Percentiles rank a stretch among this genome's conserved stretches.
These are phyloP conservation scores for Parapristionchus giblindavisi DNA, from an alignment of 2,888 invertebrate species.

Conservation along the genomic window DNA sequence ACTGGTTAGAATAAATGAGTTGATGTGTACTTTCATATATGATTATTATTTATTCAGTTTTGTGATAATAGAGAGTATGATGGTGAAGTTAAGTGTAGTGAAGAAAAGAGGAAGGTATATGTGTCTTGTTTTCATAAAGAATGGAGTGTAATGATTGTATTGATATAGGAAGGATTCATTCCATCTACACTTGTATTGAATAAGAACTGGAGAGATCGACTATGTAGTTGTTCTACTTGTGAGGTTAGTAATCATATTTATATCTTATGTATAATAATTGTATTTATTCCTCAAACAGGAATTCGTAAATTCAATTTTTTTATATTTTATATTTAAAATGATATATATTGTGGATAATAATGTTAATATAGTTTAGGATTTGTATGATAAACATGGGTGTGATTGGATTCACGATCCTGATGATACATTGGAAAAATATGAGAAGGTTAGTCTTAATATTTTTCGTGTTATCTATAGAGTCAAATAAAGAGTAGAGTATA, in stretches of 20 bases:
- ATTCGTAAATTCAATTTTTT: too few species aligned
- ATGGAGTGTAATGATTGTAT: not conserved
- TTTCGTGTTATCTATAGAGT: too few species aligned
- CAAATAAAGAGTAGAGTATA: too few species aligned
- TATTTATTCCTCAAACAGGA: not conserved
- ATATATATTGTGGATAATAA: not conserved
- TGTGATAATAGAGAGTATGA: not conserved
- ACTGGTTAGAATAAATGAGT: too few species aligned
- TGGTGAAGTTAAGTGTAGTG: not conserved
- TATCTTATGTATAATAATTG: too few species aligned
- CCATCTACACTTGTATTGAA: not conserved
- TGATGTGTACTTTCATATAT: too few species aligned
- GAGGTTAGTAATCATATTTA: too few species aligned
- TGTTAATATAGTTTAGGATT: conserved; percentile 9
- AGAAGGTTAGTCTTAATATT: conserved; percentile 1
- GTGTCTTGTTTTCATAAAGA: not conserved
- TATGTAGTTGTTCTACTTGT: conserved; percentile 28
- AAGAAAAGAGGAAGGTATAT: conserved; percentile 19
- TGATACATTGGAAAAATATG: conserved; percentile 19
- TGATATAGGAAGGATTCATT: not conserved
- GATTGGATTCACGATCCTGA: conserved; percentile 37
- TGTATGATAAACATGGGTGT: conserved; percentile 4
- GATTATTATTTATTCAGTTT: too few species aligned
- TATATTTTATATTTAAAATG: not conserved
- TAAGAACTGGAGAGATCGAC: conserved; percentile 2